These are phyloP conservation scores for Drosophila cognata DNA, from an alignment of 2,888 invertebrate genomes.

Conservation along the genomic window DNA sequence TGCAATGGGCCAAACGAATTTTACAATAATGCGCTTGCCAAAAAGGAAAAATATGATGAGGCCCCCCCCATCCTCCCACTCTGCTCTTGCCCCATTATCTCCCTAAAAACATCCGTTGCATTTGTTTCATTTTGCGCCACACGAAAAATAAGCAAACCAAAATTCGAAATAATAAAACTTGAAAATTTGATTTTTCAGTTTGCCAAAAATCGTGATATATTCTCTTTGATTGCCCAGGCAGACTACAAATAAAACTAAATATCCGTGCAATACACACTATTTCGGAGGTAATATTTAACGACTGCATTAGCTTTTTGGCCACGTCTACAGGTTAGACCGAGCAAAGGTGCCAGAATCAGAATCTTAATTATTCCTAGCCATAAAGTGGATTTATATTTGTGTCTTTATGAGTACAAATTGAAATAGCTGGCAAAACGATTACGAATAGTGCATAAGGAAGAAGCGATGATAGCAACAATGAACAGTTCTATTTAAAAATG, in stretches of 20 bases:
- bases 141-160: conserved; percentile 11
- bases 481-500: not conserved
- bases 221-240: not conserved
- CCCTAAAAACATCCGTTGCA: conserved; percentile 19
- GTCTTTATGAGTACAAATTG: not conserved
- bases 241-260: not conserved
- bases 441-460: not conserved
- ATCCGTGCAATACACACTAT: conserved; percentile 1
- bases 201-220: conserved; percentile 28
- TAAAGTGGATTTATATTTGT: not conserved
- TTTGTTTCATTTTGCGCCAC: conserved; percentile 8
- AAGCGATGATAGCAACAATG: not conserved
- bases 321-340: not conserved
- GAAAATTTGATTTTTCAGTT: conserved; percentile 17
- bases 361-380: not conserved
- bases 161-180: conserved; percentile 23
- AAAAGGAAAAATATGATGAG: conserved; percentile 20
- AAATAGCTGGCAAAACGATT: not conserved
- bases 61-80: not conserved
- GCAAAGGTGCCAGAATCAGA: not conserved
- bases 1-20: conserved; percentile 59
- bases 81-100: not conserved
- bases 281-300: conserved; percentile 4
- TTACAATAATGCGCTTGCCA: conserved; percentile 62
- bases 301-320: not conserved